These are phyloP conservation scores for Penaeus vannamei DNA, from an alignment of 1,140 invertebrate species.

Conservation along the genomic window DNA sequence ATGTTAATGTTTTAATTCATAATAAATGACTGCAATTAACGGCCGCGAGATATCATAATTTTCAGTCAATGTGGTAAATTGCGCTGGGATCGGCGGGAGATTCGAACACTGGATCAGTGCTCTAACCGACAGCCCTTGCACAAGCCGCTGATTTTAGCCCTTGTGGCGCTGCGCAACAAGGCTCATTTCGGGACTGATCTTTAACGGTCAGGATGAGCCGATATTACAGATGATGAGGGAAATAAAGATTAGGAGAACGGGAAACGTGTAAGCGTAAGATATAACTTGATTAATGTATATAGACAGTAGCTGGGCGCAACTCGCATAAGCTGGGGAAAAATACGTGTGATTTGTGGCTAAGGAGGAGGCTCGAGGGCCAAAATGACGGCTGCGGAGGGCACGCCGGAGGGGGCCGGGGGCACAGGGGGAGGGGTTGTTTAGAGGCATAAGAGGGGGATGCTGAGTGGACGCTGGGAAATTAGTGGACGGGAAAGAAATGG, in stretches of 20 bases:
- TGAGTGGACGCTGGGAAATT: not conserved
- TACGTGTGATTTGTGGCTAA: conserved; percentile 59
- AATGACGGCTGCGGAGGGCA: conserved; percentile 19
- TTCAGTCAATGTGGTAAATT: conserved; percentile 67
- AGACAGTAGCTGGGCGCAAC: conserved; percentile 60
- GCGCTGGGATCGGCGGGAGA: conserved; percentile 57
- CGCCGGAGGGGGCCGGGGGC: not conserved
- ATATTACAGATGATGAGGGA: conserved; percentile 60
- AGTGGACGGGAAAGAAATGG: too few relatives aligned
- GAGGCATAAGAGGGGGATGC: conserved; percentile 11
- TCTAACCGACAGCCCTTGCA: not conserved
- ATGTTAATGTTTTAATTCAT: conserved; percentile 68
- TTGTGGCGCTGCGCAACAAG: not conserved
- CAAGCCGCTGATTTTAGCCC: conserved; percentile 4
- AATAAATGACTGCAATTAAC: conserved; percentile 68
- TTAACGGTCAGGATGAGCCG: conserved; percentile 23
- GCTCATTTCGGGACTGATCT: not conserved
- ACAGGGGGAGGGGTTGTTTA: conserved; percentile 13
- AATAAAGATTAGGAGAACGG: conserved; percentile 67
- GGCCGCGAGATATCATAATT: conserved; percentile 66
- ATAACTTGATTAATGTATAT: conserved; percentile 65
- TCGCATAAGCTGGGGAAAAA: conserved; percentile 63
- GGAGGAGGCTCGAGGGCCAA: conserved; percentile 27
- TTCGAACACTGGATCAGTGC: conserved; percentile 51
- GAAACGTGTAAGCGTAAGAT: conserved; percentile 67